Evolutionary conservation across 1,140 invertebrate genomes (phyloP).

Genomic region (Ips typographus): DNA sequence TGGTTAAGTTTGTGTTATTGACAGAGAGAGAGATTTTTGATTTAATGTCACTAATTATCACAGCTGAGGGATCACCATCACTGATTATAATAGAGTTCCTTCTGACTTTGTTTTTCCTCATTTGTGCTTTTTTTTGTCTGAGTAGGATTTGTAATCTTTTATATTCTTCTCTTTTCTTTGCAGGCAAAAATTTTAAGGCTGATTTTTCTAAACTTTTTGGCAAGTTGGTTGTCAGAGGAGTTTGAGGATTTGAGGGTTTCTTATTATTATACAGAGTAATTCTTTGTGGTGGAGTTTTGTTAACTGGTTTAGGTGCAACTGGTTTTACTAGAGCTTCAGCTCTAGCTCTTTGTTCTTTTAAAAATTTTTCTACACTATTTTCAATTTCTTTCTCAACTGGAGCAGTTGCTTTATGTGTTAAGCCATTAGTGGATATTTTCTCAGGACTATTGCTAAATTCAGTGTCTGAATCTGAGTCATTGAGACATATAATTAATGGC

Average conservation of each 20-base stretch:
- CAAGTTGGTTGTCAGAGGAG: background rate
- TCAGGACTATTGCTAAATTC: slow-evolving; percentile 10
- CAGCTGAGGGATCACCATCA: too few relatives aligned
- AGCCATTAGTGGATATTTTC: slow-evolving; percentile 10
- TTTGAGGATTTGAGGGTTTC: background rate
- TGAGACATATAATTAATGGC: slow-evolving; percentile 49
- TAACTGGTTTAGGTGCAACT: too few relatives aligned
- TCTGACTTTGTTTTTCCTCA: background rate
- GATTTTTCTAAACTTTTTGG: slow-evolving; percentile 43
- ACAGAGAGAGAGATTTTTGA: too few relatives aligned
- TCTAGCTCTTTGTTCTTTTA: slow-evolving; percentile 49
- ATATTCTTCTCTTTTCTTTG: slow-evolving; percentile 49
- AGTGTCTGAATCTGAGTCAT: slow-evolving; percentile 45
- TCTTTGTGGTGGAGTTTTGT: too few relatives aligned
- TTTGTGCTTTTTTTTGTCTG: slow-evolving; percentile 38
- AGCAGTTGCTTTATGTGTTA: slow-evolving; percentile 3
- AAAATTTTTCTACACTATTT: slow-evolving; percentile 44
- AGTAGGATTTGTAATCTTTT: slow-evolving; percentile 44
- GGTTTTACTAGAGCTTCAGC: slow-evolving; percentile 34
- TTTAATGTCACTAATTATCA: too few relatives aligned
- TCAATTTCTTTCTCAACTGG: slow-evolving; percentile 32
- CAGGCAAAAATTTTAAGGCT: slow-evolving; percentile 47
- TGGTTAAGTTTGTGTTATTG: background rate
- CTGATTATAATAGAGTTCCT: too few relatives aligned
- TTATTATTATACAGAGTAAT: too few relatives aligned